Percentiles rank a stretch among this genome's conserved stretches.
Evolutionary conservation across 2,113 vertebrate genomes (phyloP).

Genomic region (Syngnathoides biaculeatus): DNA sequence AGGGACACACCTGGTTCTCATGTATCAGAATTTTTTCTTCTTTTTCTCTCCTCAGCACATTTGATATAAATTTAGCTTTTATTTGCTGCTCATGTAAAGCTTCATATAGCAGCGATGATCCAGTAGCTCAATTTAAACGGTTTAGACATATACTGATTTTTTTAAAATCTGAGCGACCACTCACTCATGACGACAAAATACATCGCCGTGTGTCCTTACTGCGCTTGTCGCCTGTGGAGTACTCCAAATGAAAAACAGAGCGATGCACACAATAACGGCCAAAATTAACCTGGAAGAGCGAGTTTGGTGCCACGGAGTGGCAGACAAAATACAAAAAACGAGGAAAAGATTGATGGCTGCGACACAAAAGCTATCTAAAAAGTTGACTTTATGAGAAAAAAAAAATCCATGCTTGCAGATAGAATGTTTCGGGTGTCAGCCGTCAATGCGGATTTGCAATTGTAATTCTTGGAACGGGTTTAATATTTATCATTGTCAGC

Average conservation of each 20-base stretch:
- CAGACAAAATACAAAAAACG: not conserved
- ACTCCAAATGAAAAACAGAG: too few species aligned
- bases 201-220: not conserved
- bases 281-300: not conserved
- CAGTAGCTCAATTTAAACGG: not conserved
- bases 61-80: not conserved
- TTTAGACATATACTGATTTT: not conserved
- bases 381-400: too few species aligned
- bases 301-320: not conserved
- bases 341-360: too few species aligned
- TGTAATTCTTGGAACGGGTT: not conserved
- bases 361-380: too few species aligned
- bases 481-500: not conserved
- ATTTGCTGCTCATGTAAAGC: not conserved
- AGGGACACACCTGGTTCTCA: not conserved
- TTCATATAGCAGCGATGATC: not conserved
- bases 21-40: not conserved
- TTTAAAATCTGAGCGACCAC: not conserved
- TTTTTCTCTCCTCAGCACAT: conserved; percentile 1
- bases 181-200: not conserved
- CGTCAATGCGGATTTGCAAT: not conserved
- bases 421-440: not conserved
- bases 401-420: not conserved
- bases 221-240: not conserved
- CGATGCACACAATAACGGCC: not conserved